A percentile compares a stretch with the other conserved stretches of the same genome.
Conservation (phyloP, 2,113 vertebrate genomes). For the Nyctibius bracteatus region DNA sequence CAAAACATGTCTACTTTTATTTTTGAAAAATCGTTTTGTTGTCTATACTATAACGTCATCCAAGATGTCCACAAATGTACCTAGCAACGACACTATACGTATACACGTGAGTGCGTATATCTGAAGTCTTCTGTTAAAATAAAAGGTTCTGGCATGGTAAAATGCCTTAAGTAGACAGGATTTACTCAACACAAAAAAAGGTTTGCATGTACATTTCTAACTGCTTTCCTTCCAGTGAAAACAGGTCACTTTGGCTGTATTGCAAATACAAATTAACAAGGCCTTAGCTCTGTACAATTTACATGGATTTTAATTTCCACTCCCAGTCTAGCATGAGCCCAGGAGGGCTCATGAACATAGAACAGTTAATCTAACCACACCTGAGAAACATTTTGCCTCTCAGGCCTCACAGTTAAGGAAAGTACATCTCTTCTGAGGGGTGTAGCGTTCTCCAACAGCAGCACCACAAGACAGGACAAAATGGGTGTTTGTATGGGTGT, state of each 20-base stretch:
- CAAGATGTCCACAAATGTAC: background rate
- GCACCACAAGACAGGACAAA: background rate
- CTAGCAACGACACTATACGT: background rate
- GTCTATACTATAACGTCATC: background rate
- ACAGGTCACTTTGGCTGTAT: background rate
- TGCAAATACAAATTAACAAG: background rate
- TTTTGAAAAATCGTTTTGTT: background rate
- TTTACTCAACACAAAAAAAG: background rate
- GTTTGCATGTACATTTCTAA: background rate
- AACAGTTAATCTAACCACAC: background rate
- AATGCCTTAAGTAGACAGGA: background rate
- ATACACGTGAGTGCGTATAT: fast-evolving
- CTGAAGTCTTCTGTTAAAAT: background rate
- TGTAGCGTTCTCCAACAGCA: background rate
- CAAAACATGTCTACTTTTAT: background rate
- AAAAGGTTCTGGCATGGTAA: background rate
- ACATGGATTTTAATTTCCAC: background rate
- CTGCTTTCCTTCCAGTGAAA: background rate
- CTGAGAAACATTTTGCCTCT: background rate
- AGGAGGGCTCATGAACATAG: background rate
- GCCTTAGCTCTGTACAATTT: background rate
- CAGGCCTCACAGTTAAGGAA: background rate
- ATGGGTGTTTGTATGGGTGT: background rate
- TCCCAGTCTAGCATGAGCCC: background rate
- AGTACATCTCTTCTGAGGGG: background rate